Conservation (phyloP, 2,113 vertebrate genomes). For the Lucifuga dentata region DNA sequence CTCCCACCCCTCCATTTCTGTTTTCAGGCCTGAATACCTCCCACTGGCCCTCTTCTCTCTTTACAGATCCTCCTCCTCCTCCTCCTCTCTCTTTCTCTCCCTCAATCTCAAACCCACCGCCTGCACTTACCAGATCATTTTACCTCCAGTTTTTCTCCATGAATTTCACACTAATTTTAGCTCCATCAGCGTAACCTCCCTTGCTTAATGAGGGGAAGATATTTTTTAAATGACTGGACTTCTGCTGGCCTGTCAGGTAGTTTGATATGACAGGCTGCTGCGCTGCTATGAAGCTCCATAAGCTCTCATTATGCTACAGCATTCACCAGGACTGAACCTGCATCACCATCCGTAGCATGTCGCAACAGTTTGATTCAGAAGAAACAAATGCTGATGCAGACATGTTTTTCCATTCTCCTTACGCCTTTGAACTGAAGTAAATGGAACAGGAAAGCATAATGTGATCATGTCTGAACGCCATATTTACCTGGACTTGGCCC, state of each 20-base stretch:
- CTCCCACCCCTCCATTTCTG: conserved; percentile 27
- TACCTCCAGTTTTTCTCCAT: conserved; percentile 13
- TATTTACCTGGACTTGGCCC: too few relatives aligned
- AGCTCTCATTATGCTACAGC: conserved; percentile 26
- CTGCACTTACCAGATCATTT: conserved; percentile 54
- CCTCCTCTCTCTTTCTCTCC: conserved; percentile 23
- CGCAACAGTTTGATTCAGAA: not conserved
- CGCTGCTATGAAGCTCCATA: conserved; percentile 27
- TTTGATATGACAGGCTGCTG: conserved; percentile 28
- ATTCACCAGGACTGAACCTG: conserved; percentile 21
- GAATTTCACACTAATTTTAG: conserved; percentile 40
- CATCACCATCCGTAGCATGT: conserved; percentile 32
- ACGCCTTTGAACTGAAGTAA: too few relatives aligned
- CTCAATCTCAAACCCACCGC: conserved; percentile 28
- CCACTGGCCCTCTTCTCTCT: conserved; percentile 16
- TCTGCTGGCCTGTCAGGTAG: conserved; percentile 25
- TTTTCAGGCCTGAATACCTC: conserved; percentile 15
- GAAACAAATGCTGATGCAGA: too few relatives aligned
- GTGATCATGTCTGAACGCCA: too few relatives aligned
- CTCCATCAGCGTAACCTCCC: conserved; percentile 16
- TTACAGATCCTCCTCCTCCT: not conserved
- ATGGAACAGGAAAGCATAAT: too few relatives aligned
- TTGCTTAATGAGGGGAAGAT: conserved; percentile 20
- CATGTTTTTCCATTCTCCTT: too few relatives aligned
- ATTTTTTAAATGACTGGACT: conserved; percentile 24